Evolutionary conservation across 2,113 vertebrate genomes (phyloP).

Genomic region (Amphiprion ocellaris): DNA sequence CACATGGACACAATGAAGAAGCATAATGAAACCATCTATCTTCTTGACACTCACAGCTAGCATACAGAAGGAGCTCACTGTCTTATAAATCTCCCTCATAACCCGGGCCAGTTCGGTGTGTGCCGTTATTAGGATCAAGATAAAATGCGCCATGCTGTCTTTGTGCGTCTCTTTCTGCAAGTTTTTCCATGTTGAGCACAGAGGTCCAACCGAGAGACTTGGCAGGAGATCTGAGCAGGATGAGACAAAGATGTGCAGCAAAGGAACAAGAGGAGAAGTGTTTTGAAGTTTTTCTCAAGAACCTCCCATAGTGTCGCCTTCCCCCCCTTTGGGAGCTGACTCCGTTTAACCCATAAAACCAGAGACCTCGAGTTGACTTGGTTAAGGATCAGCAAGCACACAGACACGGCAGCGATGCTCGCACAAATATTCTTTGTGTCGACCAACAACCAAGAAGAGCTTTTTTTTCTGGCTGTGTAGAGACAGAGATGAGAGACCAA

Average conservation of each 20-base stretch:
- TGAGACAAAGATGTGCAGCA: constrained; percentile 52
- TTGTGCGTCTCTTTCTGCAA: constrained; percentile 2
- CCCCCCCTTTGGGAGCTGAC: constrained; percentile 31
- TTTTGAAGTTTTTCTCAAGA: constrained; percentile 61
- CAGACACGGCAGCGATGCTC: constrained; percentile 52
- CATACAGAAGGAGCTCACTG: constrained; percentile 61
- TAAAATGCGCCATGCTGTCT: constrained; percentile 26
- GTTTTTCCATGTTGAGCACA: constrained; percentile 44
- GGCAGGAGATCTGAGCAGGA: constrained; percentile 66
- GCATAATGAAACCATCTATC: constrained; percentile 70
- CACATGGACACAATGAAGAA: constrained; percentile 70
- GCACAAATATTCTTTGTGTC: constrained; percentile 52
- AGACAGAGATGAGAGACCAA: constrained; percentile 19
- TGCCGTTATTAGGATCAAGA: constrained; percentile 35
- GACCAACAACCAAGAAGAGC: constrained; percentile 23
- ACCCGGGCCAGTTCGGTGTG: constrained; percentile 40
- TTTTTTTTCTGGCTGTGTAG: neutral
- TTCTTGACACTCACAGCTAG: constrained; percentile 67
- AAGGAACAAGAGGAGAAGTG: constrained; percentile 31
- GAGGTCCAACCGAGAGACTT: constrained; percentile 55
- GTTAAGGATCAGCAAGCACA: constrained; percentile 50
- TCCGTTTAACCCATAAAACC: constrained; percentile 61
- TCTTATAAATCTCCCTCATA: constrained; percentile 64
- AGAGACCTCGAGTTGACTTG: constrained; percentile 54
- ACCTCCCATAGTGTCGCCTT: constrained; percentile 30